These are phyloP conservation scores for Picus viridis DNA, from an alignment of 2,797 vertebrate genomes.

Conservation along the genomic window DNA sequence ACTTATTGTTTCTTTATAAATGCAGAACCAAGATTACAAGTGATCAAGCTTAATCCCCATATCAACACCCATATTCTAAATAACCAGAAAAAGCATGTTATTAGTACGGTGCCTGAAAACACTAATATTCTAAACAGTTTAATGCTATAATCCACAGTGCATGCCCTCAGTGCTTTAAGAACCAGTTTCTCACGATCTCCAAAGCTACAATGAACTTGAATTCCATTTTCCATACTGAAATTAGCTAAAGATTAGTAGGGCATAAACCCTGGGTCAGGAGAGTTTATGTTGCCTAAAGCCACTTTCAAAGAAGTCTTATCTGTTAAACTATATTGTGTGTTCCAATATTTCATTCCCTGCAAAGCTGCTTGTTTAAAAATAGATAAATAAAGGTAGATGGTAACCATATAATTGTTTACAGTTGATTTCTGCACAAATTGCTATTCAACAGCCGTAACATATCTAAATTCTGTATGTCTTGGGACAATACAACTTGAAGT, in stretches of 20 bases:
- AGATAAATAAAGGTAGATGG: not conserved
- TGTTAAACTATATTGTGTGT: constrained; percentile 14
- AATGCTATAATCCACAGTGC: constrained; percentile 50
- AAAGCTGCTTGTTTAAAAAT: constrained; percentile 15
- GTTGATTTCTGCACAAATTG: not conserved
- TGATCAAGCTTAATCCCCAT: not conserved
- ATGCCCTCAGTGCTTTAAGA: constrained; percentile 50
- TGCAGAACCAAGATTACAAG: not conserved
- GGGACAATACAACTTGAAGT: not conserved
- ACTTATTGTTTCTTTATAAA: not conserved
- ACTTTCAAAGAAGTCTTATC: constrained; percentile 50
- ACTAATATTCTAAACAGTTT: constrained; percentile 12
- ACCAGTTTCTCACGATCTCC: constrained; percentile 63
- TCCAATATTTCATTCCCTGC: not conserved
- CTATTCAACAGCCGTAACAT: not conserved
- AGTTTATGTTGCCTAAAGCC: constrained; percentile 49
- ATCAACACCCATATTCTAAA: constrained; percentile 30
- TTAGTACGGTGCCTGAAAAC: constrained; percentile 32
- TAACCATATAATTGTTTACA: not conserved
- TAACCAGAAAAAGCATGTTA: not conserved
- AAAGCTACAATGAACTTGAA: constrained; percentile 38
- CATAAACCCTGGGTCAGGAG: constrained; percentile 48
- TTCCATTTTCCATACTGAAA: constrained; percentile 40
- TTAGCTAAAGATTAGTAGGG: constrained; percentile 16
- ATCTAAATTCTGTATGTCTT: not conserved